Evolutionary conservation across 2,797 vertebrate species (phyloP).

Genomic region (Sternotherus odoratus): DNA sequence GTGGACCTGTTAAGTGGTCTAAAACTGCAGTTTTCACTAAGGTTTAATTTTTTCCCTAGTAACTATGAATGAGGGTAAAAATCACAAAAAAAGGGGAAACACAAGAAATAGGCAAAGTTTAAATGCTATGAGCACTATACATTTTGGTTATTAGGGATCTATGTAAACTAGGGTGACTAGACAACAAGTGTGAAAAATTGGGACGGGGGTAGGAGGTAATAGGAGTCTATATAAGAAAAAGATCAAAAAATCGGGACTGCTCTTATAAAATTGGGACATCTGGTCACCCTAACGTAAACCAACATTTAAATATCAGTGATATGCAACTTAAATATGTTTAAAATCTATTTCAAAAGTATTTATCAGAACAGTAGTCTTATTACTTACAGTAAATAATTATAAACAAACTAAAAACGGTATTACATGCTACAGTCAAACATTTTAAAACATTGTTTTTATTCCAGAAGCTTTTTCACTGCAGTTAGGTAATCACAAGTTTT

Average conservation of each 20-base stretch:
- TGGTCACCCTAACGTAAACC: not conserved
- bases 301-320: not conserved
- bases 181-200: no score
- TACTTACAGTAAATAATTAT: not conserved
- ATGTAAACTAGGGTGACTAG: not conserved
- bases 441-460: constrained; percentile 12
- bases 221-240: no score
- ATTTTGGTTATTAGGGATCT: not conserved
- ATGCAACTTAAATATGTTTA: not conserved
- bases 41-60: not conserved
- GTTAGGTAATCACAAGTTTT: constrained; percentile 31
- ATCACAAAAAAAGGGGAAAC: not conserved
- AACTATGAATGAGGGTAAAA: not conserved
- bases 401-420: not conserved
- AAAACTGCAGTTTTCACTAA: not conserved
- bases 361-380: not conserved
- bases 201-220: no score
- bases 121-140: not conserved
- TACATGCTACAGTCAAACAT: not conserved
- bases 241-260: no score
- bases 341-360: not conserved
- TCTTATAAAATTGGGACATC: no score
- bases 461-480: constrained; percentile 44
- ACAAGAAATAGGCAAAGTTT: not conserved
- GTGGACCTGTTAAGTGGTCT: not conserved